These are phyloP conservation scores for Poecilia latipinna DNA, from an alignment of 2,113 vertebrate species.

Conservation along the genomic window DNA sequence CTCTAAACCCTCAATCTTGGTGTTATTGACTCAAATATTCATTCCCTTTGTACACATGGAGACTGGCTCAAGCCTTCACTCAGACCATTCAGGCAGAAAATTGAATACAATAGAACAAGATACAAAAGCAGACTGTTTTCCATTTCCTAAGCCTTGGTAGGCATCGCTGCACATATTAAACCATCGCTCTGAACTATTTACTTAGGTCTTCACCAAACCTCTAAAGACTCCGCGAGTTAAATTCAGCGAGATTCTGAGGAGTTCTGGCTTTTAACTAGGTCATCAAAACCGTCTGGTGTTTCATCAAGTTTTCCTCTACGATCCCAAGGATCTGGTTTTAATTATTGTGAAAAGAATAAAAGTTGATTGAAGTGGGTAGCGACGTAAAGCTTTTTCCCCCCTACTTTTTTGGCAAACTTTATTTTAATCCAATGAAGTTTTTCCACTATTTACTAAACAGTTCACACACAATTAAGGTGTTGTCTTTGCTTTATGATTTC, in stretches of 20 bases:
- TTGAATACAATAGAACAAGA: constrained; percentile 3
- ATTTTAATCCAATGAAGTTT: neutral
- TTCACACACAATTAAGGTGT: no score
- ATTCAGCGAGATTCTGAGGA: neutral
- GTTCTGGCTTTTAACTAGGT: neutral
- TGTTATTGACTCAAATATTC: neutral
- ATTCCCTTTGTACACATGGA: neutral
- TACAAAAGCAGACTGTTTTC: constrained; percentile 10
- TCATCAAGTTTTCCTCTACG: neutral
- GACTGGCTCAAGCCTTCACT: neutral
- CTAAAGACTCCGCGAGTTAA: neutral
- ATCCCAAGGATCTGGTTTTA: neutral
- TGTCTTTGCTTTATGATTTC: neutral
- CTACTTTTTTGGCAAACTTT: neutral
- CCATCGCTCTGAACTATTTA: neutral
- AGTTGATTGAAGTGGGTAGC: neutral
- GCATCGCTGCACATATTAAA: neutral
- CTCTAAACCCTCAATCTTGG: no score
- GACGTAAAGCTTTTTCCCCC: no score
- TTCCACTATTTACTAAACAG: neutral
- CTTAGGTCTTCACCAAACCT: neutral
- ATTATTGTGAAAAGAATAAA: neutral
- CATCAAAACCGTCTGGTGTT: no score
- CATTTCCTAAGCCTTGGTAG: neutral
- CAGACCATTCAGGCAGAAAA: constrained; percentile 4